Conservation (phyloP, 2,888 invertebrate genomes). For the Temnothorax rugatulus region DNA sequence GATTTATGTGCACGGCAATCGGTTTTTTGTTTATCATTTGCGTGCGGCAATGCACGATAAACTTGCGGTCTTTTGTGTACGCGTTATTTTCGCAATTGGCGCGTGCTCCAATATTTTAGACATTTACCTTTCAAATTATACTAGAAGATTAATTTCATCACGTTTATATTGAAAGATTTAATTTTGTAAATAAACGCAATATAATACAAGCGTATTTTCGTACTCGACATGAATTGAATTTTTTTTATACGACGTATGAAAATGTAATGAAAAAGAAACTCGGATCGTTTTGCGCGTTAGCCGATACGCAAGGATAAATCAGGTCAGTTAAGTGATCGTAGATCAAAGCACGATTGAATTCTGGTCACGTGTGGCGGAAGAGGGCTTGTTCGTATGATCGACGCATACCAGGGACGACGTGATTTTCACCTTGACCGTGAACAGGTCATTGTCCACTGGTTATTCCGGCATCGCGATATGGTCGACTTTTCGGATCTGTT, state of each 20-base stretch:
- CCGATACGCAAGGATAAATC: conserved; percentile 42
- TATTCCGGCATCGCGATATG: conserved; percentile 8
- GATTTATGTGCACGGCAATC: background rate
- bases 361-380: conserved; percentile 75
- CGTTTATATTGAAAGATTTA: background rate
- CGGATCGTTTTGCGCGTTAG: background rate
- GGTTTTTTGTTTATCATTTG: background rate
- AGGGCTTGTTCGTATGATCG: conserved; percentile 74
- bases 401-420: conserved; percentile 70
- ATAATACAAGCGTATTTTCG: background rate
- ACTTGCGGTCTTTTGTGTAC: background rate
- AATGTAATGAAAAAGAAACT: conserved; percentile 32
- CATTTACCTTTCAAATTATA: background rate
- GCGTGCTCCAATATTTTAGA: background rate
- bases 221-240: background rate
- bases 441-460: conserved; percentile 79
- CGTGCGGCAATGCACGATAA: background rate
- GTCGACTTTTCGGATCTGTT: background rate
- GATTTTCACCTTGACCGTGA: conserved; percentile 82
- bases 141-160: background rate
- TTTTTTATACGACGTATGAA: conserved; percentile 5
- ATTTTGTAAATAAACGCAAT: background rate
- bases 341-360: conserved; percentile 67
- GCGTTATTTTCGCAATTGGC: background rate
- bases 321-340: conserved; percentile 61